phyloP scores from a whole-genome alignment of 2,888 invertebrate genomes.

The Macrosiphum euphorbiae region DNA sequence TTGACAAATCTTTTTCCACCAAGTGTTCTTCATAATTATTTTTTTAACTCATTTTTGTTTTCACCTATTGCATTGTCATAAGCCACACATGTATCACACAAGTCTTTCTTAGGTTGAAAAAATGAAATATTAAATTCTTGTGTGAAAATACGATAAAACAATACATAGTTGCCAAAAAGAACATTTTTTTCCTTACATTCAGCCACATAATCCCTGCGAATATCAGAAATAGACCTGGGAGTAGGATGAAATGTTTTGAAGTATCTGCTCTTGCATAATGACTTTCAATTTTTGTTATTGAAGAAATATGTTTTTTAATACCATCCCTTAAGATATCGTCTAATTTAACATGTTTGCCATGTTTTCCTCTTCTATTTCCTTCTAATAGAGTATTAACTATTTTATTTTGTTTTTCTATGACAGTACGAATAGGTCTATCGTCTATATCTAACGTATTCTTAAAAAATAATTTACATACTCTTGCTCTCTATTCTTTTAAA shows the following conservation, averaged over 20 bases:
- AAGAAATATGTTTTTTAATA: too few species aligned
- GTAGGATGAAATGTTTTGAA: too few species aligned
- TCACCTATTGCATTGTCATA: constrained; percentile 50
- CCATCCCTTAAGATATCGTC: too few species aligned
- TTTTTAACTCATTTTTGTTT: constrained; percentile 45
- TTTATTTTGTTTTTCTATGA: too few species aligned
- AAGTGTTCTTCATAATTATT: too few species aligned
- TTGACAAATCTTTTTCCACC: too few species aligned
- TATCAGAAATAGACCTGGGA: constrained; percentile 54
- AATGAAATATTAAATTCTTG: constrained; percentile 56
- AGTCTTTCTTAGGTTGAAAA: constrained; percentile 51
- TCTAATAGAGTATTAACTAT: constrained; percentile 34
- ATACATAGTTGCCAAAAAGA: constrained; percentile 52
- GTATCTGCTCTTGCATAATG: too few species aligned
- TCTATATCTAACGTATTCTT: constrained; percentile 42
- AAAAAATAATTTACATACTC: constrained; percentile 60
- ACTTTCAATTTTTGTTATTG: too few species aligned
- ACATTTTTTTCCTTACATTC: constrained; percentile 51
- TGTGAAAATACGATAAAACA: constrained; percentile 55
- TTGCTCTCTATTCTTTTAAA: constrained; percentile 29
- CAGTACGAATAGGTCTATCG: constrained; percentile 45
- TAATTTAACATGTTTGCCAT: constrained; percentile 37
- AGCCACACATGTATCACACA: not conserved
- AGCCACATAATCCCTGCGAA: constrained; percentile 51
- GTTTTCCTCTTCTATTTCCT: constrained; percentile 41